Percentiles rank a stretch among this genome's conserved stretches.
Evolutionary conservation across 2,797 vertebrate species (phyloP).

Genomic region (Salarias fasciatus): DNA sequence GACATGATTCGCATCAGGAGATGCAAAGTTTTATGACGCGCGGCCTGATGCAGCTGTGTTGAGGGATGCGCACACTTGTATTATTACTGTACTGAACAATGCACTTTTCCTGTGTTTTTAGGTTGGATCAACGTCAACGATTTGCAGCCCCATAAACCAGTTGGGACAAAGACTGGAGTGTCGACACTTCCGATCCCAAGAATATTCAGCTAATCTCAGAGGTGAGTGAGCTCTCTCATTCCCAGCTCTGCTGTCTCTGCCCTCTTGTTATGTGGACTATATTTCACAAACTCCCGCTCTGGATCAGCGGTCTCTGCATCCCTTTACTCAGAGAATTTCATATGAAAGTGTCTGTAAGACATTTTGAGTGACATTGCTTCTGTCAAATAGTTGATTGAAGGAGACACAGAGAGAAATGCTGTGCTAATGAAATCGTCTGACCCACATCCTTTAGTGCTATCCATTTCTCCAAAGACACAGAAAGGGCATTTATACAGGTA

Average conservation of each 20-base stretch:
- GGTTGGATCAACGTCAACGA: conserved; percentile 39
- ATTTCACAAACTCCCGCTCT: conserved; percentile 56
- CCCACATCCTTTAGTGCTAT: conserved; percentile 77
- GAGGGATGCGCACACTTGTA: not conserved
- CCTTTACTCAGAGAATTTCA: conserved; percentile 39
- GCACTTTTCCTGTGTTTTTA: conserved; percentile 48
- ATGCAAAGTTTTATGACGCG: not conserved
- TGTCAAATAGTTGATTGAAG: conserved; percentile 71
- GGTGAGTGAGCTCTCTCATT: conserved; percentile 60
- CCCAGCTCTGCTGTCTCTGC: conserved; percentile 43
- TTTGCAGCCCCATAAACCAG: conserved; percentile 51
- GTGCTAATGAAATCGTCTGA: conserved; percentile 78
- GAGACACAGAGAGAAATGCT: conserved; percentile 68
- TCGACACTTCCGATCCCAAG: conserved; percentile 39
- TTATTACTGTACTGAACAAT: conserved; percentile 21
- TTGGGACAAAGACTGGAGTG: conserved; percentile 34
- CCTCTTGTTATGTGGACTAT: conserved; percentile 55
- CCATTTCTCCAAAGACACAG: conserved; percentile 76
- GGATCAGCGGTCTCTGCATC: conserved; percentile 49
- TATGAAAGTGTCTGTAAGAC: conserved; percentile 57
- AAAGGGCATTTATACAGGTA: conserved; percentile 81
- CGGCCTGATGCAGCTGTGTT: conserved; percentile 1
- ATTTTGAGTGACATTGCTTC: conserved; percentile 69
- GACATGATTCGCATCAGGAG: not conserved
- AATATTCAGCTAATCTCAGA: conserved; percentile 59